Evolutionary conservation across 2,888 invertebrate species (phyloP).

Genomic region (Hartigia nigra): DNA sequence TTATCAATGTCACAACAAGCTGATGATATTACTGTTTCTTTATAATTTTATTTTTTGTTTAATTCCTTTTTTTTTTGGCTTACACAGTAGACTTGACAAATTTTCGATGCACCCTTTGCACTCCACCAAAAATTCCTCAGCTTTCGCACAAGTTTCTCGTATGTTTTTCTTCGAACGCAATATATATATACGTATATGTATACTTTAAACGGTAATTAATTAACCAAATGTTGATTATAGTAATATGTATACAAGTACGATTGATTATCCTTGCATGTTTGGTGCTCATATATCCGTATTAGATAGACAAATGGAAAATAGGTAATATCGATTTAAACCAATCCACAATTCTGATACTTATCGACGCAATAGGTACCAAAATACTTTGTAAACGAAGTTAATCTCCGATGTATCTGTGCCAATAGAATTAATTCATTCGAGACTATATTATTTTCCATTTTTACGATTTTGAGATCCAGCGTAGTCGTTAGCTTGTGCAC

Average conservation of each 20-base stretch:
- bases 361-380: background rate
- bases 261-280: background rate
- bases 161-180: conserved; percentile 4
- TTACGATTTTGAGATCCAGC: background rate
- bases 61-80: conserved; percentile 5
- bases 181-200: background rate
- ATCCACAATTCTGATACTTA: background rate
- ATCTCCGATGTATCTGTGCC: background rate
- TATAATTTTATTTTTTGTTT: background rate
- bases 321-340: background rate
- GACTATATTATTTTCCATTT: background rate
- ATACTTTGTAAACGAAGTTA: background rate
- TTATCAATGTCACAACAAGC: background rate
- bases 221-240: background rate
- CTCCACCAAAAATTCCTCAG: conserved; percentile 37
- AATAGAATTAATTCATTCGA: background rate
- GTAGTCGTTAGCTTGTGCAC: conserved; percentile 23
- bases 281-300: background rate
- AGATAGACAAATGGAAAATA: background rate
- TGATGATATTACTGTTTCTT: background rate
- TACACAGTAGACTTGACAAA: conserved; percentile 24
- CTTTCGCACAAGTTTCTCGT: conserved; percentile 38
- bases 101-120: conserved; percentile 33
- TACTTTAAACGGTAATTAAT: background rate
- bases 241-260: background rate